Conservation (phyloP, 2,113 vertebrate species). For the Deroptyus accipitrinus region DNA sequence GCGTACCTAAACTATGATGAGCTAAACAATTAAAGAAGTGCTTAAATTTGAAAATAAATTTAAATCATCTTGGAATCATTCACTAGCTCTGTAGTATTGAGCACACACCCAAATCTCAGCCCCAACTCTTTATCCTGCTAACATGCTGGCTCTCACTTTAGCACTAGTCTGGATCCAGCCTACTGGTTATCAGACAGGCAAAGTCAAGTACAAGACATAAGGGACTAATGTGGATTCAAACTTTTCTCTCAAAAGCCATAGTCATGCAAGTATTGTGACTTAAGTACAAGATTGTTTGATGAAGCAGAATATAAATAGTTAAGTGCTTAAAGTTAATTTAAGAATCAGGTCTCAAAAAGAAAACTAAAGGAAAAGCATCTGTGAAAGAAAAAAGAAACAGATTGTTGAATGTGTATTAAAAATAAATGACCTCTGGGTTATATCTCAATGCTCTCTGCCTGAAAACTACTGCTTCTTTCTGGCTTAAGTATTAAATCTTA, state of each 20-base stretch:
- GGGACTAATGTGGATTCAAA: neutral
- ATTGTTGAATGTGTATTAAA: conserved; percentile 16
- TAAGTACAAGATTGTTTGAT: neutral
- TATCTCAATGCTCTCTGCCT: neutral
- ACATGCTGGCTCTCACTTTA: neutral
- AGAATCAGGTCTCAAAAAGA: neutral
- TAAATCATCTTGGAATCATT: neutral
- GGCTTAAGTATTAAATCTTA: neutral
- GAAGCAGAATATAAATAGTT: conserved; percentile 6
- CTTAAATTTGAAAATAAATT: neutral
- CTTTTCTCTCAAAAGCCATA: neutral
- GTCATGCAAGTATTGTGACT: neutral
- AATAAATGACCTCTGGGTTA: conserved; percentile 33
- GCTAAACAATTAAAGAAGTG: neutral
- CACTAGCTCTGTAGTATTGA: neutral
- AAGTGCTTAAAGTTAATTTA: neutral
- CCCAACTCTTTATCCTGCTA: neutral
- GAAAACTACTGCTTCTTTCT: neutral
- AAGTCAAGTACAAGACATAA: neutral
- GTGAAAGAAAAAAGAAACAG: neutral
- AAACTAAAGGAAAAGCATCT: neutral
- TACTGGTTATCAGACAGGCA: neutral
- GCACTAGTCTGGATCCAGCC: neutral
- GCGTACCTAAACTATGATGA: neutral
- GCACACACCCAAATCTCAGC: neutral